Conservation (phyloP, 2,888 invertebrate species). For the Aphodius sticticus region DNA sequence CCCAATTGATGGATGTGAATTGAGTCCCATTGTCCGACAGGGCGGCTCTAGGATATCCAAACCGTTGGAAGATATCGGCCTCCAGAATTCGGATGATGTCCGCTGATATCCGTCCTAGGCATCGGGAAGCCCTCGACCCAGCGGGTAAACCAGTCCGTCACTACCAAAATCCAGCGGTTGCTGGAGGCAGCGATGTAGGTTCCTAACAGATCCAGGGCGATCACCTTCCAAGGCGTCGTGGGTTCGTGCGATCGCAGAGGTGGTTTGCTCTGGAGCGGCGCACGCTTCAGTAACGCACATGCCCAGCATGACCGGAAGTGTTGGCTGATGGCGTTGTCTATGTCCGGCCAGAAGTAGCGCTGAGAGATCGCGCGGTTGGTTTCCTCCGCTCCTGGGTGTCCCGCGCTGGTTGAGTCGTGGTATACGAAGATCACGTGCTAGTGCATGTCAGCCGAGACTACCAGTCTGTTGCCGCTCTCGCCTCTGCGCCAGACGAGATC, state of each 20-base stretch:
- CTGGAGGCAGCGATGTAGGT: too few relatives aligned
- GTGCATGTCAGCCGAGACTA: not conserved
- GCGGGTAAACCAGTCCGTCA: conserved; percentile 42
- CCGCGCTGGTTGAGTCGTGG: too few relatives aligned
- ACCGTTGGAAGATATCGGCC: conserved; percentile 36
- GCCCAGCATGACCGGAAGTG: conserved; percentile 38
- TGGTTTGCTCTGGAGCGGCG: conserved; percentile 25
- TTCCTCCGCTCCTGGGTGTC: too few relatives aligned
- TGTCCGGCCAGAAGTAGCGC: conserved; percentile 21
- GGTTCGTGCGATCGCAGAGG: conserved; percentile 32
- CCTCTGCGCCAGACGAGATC: not conserved
- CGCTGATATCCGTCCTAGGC: conserved; percentile 14
- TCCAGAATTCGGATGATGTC: conserved; percentile 27
- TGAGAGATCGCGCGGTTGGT: conserved; percentile 25
- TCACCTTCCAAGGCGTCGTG: too few relatives aligned
- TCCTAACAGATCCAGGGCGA: too few relatives aligned
- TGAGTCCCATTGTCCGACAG: conserved; percentile 36
- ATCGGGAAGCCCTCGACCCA: conserved; percentile 45
- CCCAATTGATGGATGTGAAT: conserved; percentile 25
- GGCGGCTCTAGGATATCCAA: conserved; percentile 34
- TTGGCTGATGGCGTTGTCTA: conserved; percentile 36
- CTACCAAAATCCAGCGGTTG: too few relatives aligned
- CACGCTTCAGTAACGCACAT: conserved; percentile 29
- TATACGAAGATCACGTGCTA: not conserved
- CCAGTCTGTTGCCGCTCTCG: not conserved